Base-by-base conservation (phyloP, 2,113 vertebrate species). In the Coptodon rendalli region DNA sequence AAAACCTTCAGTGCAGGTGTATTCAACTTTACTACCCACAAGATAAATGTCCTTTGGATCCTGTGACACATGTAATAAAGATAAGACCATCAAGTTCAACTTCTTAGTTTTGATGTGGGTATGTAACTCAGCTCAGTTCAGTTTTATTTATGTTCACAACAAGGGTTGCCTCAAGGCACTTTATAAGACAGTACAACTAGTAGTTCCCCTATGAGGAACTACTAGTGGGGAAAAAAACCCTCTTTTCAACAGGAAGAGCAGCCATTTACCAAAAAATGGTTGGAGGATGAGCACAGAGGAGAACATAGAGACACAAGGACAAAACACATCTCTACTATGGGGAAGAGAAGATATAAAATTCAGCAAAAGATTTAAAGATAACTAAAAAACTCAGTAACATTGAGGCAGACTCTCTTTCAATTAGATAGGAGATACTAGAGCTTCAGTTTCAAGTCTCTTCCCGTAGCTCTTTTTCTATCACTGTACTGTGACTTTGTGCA, bases 1-100 rank as follows among this genome's bases (percentile, higher is more conserved):
- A 82, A 95, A 97, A n/a, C 97, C 97, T 4, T 87, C 84, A 22
- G 90, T 96, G 88, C 98, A 98, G 53, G 93, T 83, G 81, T 98
- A 98, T 38, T 96, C 68, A 71, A 97, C 93, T 27, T 16, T 97
- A 94, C 94, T 97, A 12, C 97, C 97, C 84, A 96, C 95, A 68
- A 96, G 90, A 81, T 97, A 97, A 27, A 91, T 19, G 13, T 95
- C 92, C 31, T 94, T 93, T 3, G 90, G 94, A 3, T 90, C 87
- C 94, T 95, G 63, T 57, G 61, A 56, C 56, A n/a, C 16, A 82
- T 14, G 9, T 38, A 29, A 19, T 9, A 10, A 80, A 27, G 87
- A 80, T 78, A 85, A 6, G 4, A 50, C 1, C 36, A 78, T 78
- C 13, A 16, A 31, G 24, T 48, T n/a, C 27, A 59, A n/a, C 52